Evolutionary conservation across 2,797 vertebrate genomes (phyloP), one percentile per base, ranked within the genome.

Genomic region (Coracias cyanogaster): DNA sequence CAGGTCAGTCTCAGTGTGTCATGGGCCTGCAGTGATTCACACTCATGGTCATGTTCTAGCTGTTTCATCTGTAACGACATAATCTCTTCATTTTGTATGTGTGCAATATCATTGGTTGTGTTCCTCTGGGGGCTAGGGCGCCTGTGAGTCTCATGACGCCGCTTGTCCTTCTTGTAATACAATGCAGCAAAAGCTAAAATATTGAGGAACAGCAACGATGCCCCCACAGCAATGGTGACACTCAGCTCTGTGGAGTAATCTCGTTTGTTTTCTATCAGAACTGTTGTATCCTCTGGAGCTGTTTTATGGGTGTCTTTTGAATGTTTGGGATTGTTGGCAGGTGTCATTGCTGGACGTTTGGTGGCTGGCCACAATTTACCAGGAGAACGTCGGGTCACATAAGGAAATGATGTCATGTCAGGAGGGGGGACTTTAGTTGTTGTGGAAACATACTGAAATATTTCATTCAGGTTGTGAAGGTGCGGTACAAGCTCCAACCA

Each of bases 81-180:
- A 48, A 99, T 98, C 96, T 99, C 99, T 91, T 99, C 99, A 2
- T 98, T 99, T 74, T 99, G 99, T 89, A 99, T 98, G 97, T 99
- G 99, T 1, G 99, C 98, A 6, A 99, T 98, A 85, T 99, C 99
- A 0, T 99, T 99, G 84, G 98, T 89, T 15, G 99, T 97, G 96
- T 98, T 99, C 33, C 98, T 97, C 90, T 99, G 99, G 0, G 99
- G 99, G 17, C 99, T 99, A 39, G 98, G 98, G 1, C 99, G 98
- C 5, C 99, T 98, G 97, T 99, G 99, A 1, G 99, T 99, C 88
- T 99, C 99, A 0, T 99, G 99, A 5, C 99, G 98, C 4, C 99
- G 85, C 84, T 99, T 99, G 98, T 99, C 99, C 88, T 99, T 99
- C 97, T 99, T 99, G 97, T 99, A 99, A 97, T 99, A 99, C 1